Evolutionary conservation across 2,113 vertebrate species (phyloP), one percentile per base, ranked within the genome.

Genomic region (Myotis yumanensis): DNA sequence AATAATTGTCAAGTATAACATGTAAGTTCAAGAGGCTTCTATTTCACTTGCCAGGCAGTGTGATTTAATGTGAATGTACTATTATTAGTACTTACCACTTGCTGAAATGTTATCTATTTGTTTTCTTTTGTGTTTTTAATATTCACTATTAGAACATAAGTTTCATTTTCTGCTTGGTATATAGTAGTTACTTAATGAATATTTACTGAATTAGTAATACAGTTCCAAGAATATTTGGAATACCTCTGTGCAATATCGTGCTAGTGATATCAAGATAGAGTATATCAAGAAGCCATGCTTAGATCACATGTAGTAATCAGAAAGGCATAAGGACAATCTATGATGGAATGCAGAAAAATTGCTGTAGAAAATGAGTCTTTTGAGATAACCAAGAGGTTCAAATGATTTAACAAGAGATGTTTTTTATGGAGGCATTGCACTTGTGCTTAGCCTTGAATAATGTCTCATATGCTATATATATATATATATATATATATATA

Each of bases 51-150:
- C 1, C 72, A 73, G 40, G 52, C 1, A 37, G 14, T 28, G 4
- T 59, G 32, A 35, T 85, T 82, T 69, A 75, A 51, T 64, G 22
- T 85, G 82, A 94, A 85, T 66, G 64, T 30, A 43, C 43, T 43
- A 8, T 64, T 69, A 88, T 30, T 76, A 64, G 68, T 68, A 17
- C 17, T 82, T 72, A 73, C 11, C 43, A 18, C 30, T 90, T 79
- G 35, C 7, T 57, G 32, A 92, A 93, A 40, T 62, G 0, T 51
- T 68, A 72, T 83, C 73, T 64, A 16, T 57, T 72, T 85, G 48
- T 80, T 87, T 79, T 17, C 32, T 95, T 95, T 77, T 93, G n/a
- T 86, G 28, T 89, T 95, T 73, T 88, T 11, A 40, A 35, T 88
- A 35, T 18, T 20, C 11, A 66, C 9, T 23, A 62, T 91, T 76